These are phyloP conservation scores for Drosophila murphyi DNA, from an alignment of 1,140 invertebrate species.

Conservation along the genomic window DNA sequence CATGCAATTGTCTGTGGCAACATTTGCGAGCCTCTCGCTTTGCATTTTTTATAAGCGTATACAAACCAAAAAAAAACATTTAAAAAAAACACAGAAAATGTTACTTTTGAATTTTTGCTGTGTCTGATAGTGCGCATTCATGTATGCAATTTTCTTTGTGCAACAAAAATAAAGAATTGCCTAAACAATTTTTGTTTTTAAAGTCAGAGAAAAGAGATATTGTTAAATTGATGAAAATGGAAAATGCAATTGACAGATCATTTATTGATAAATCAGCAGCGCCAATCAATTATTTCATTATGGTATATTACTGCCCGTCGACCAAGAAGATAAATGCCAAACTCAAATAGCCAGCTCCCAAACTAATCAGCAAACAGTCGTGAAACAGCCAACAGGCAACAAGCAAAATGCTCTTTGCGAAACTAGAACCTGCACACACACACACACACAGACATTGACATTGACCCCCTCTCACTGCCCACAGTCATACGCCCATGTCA, in stretches of 20 bases:
- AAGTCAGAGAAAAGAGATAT: slow-evolving; percentile 9
- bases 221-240: slow-evolving; percentile 2
- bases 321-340: slow-evolving; percentile 64
- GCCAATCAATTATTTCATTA: slow-evolving; percentile 69
- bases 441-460: background rate
- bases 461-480: background rate
- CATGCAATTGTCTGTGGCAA: slow-evolving; percentile 44
- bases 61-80: slow-evolving; percentile 1
- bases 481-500: slow-evolving; percentile 6
- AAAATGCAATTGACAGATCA: slow-evolving; percentile 40
- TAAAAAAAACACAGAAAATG: slow-evolving; percentile 10
- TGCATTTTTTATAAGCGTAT: slow-evolving; percentile 32
- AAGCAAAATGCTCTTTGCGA: slow-evolving; percentile 59
- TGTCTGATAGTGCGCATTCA: slow-evolving; percentile 35
- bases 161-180: slow-evolving; percentile 11
- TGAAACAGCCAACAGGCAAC: slow-evolving; percentile 47
- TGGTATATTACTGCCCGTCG: slow-evolving; percentile 9
- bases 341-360: slow-evolving; percentile 66
- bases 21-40: slow-evolving; percentile 23
- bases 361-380: slow-evolving; percentile 76
- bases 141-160: slow-evolving; percentile 56
- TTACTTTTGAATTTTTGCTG: background rate
- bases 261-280: slow-evolving; percentile 55
- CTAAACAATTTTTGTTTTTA: slow-evolving; percentile 29
- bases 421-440: slow-evolving; percentile 11